phyloP scores from a whole-genome alignment of 2,113 vertebrate species.

The Psettodes erumei region DNA sequence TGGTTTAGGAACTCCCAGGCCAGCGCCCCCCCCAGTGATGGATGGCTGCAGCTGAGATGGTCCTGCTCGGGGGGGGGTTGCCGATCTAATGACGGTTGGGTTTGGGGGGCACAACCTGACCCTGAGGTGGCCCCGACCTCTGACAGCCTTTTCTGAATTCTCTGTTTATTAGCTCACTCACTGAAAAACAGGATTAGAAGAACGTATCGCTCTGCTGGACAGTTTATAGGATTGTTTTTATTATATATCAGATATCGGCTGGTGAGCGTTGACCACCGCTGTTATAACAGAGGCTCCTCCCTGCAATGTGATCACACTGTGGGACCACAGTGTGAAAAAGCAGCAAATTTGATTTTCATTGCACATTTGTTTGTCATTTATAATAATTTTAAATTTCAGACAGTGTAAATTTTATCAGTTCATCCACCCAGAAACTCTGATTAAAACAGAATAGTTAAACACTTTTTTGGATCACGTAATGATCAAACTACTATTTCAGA shows the following conservation, averaged over 20 bases:
- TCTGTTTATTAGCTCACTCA: conserved; percentile 7
- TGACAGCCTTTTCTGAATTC: not conserved
- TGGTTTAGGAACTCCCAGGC: conserved; percentile 40
- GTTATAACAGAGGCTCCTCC: not conserved
- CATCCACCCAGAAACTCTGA: not conserved
- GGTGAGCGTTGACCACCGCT: not conserved
- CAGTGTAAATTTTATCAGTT: no score
- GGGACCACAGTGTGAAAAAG: not conserved
- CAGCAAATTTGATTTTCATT: not conserved
- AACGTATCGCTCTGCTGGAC: conserved; percentile 6
- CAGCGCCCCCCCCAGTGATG: conserved; percentile 40
- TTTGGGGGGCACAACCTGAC: conserved; percentile 20
- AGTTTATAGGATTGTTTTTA: conserved; percentile 29
- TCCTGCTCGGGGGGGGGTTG: conserved; percentile 20
- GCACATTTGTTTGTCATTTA: not conserved
- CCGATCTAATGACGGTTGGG: conserved; percentile 27
- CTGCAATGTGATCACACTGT: not conserved
- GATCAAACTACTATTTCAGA: not conserved
- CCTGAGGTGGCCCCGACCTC: conserved; percentile 30
- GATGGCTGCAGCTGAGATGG: conserved; percentile 65
- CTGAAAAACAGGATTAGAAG: conserved; percentile 10
- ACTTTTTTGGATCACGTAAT: not conserved
- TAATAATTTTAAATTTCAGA: not conserved
- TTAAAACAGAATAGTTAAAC: not conserved
- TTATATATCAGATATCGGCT: not conserved